phyloP scores from a whole-genome alignment of 2,888 invertebrate species.

The Dryobota labecula region DNA sequence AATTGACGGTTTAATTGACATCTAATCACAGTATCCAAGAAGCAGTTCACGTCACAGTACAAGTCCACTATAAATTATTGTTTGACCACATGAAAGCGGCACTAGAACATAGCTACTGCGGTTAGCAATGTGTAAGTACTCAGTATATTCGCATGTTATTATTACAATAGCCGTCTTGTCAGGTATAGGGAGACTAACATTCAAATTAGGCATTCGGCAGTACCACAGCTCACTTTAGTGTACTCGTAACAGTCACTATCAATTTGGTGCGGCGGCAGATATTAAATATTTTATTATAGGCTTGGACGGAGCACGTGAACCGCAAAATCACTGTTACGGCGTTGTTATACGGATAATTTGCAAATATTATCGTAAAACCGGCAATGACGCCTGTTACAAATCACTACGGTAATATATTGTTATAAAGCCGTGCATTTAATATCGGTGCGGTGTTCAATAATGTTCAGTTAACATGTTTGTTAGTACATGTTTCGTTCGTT shows the following conservation, averaged over 20 bases:
- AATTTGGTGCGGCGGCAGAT: slow-evolving; percentile 36
- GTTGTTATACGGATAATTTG: slow-evolving; percentile 60
- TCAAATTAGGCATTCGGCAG: slow-evolving; percentile 40
- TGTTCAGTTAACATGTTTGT: slow-evolving; percentile 5
- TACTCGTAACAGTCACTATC: slow-evolving; percentile 37
- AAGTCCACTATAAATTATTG: slow-evolving; percentile 46
- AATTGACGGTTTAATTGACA: no score
- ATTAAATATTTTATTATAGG: slow-evolving; percentile 56
- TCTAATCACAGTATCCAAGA: slow-evolving; percentile 16
- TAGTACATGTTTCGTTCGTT: slow-evolving; percentile 18
- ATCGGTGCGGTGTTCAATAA: slow-evolving; percentile 6
- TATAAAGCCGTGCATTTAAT: slow-evolving; percentile 42
- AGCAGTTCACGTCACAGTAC: slow-evolving; percentile 22
- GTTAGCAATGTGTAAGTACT: slow-evolving; percentile 44
- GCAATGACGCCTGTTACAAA: slow-evolving; percentile 58
- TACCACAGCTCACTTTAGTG: slow-evolving; percentile 9
- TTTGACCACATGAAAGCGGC: slow-evolving; percentile 39
- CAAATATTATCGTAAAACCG: slow-evolving; percentile 54
- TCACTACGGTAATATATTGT: slow-evolving; percentile 45
- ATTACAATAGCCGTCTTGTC: slow-evolving; percentile 37
- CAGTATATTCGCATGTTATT: slow-evolving; percentile 48
- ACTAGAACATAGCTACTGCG: slow-evolving; percentile 28
- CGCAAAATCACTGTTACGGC: slow-evolving; percentile 57
- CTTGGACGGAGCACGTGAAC: slow-evolving; percentile 43
- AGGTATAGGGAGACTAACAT: slow-evolving; percentile 33